Conservation (phyloP, 2,797 vertebrate genomes). For the Pterois miles region DNA sequence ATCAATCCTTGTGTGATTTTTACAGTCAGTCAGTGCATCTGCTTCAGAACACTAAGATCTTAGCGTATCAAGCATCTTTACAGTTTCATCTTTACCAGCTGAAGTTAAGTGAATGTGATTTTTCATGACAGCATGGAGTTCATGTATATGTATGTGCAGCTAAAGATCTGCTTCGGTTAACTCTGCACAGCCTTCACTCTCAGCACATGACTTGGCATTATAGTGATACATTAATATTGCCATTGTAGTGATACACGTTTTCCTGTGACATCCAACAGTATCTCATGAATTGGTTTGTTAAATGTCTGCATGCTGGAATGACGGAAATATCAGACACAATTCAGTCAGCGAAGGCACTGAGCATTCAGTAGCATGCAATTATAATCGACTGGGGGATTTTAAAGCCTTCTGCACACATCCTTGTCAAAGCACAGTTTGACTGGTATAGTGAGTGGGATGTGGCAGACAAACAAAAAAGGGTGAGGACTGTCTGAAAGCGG, state of each 20-base stretch:
- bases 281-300: constrained; percentile 22
- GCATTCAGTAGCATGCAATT: constrained; percentile 49
- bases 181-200: not conserved
- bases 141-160: constrained; percentile 17
- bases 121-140: not conserved
- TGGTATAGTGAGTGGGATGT: constrained; percentile 58
- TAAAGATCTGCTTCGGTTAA: not conserved
- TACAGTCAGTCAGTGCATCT: not conserved
- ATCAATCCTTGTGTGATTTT: constrained; percentile 24
- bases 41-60: constrained; percentile 4
- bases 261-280: constrained; percentile 29
- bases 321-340: constrained; percentile 36
- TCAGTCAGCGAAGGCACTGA: constrained; percentile 25
- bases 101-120: constrained; percentile 15
- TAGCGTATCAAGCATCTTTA: not conserved
- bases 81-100: constrained; percentile 13
- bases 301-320: not conserved
- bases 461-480: constrained; percentile 63
- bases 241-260: constrained; percentile 40
- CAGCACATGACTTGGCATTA: constrained; percentile 19
- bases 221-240: constrained; percentile 43
- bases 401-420: constrained; percentile 45
- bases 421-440: constrained; percentile 64
- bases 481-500: constrained; percentile 54
- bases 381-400: constrained; percentile 47